Conservation (phyloP, 2,888 invertebrate species). For the Archips crataeganus region DNA sequence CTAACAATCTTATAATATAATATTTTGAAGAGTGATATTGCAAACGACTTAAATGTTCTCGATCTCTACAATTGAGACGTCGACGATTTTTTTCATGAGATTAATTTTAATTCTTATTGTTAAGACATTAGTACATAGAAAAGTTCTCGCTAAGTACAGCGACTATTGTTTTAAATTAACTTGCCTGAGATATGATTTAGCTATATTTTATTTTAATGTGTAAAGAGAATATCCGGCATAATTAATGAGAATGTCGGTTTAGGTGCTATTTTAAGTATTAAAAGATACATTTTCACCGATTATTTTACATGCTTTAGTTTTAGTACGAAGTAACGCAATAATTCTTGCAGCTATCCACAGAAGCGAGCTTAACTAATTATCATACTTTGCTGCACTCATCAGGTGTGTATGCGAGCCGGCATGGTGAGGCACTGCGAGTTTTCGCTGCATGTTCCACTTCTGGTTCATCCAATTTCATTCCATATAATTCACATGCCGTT, state of each 20-base stretch:
- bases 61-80: slow-evolving; percentile 58
- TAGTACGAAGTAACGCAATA: slow-evolving; percentile 32
- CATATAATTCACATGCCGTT: slow-evolving; percentile 54
- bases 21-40: slow-evolving; percentile 73
- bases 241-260: slow-evolving; percentile 57
- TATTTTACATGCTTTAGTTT: slow-evolving; percentile 46
- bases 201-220: slow-evolving; percentile 61
- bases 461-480: slow-evolving; percentile 58
- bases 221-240: slow-evolving; percentile 52
- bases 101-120: slow-evolving; percentile 60
- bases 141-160: slow-evolving; percentile 55
- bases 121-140: slow-evolving; percentile 55
- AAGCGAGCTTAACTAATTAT: slow-evolving; percentile 39
- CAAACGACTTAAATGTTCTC: slow-evolving; percentile 57
- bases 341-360: slow-evolving; percentile 26
- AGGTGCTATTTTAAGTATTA: slow-evolving; percentile 70
- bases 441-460: not conserved
- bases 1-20: slow-evolving; percentile 73
- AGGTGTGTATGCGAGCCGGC: slow-evolving; percentile 9
- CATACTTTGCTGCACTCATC: slow-evolving; percentile 29
- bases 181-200: slow-evolving; percentile 69
- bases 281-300: slow-evolving; percentile 34
- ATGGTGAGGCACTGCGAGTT: slow-evolving; percentile 6
- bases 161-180: slow-evolving; percentile 61
- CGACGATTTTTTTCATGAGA: slow-evolving; percentile 49